phyloP scores from a whole-genome alignment of 2,888 invertebrate genomes.

The Nemotelus pantherinus region DNA sequence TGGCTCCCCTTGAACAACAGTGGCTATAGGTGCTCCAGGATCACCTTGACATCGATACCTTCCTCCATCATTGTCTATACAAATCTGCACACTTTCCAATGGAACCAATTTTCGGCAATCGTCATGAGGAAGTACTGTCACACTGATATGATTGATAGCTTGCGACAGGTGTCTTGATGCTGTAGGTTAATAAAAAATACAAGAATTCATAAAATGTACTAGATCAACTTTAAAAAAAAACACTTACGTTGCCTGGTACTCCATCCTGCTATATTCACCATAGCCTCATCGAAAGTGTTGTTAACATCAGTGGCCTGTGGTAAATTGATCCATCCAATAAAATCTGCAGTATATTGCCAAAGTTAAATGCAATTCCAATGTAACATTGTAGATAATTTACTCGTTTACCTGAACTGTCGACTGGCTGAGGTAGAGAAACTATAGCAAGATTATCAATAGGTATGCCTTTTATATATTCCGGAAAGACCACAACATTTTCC shows the following conservation, averaged over 20 bases:
- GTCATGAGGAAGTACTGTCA: neutral
- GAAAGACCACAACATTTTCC: neutral
- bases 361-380: neutral
- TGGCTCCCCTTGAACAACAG: neutral
- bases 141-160: constrained; percentile 1
- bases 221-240: too few relatives aligned
- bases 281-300: neutral
- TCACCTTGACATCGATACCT: neutral
- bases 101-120: neutral
- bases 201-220: too few relatives aligned
- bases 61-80: constrained; percentile 2
- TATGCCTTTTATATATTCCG: neutral
- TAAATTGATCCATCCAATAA: neutral
- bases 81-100: neutral
- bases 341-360: neutral
- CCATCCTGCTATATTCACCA: constrained; percentile 5
- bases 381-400: neutral
- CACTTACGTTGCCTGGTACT: constrained; percentile 11
- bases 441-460: constrained; percentile 10
- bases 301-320: neutral
- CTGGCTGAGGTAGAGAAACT: neutral
- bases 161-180: neutral
- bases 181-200: neutral
- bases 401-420: neutral
- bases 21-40: neutral